Evolutionary conservation across 2,888 invertebrate species (phyloP), one percentile per base, ranked within the genome.

Genomic region (Blastobasis adustella): DNA sequence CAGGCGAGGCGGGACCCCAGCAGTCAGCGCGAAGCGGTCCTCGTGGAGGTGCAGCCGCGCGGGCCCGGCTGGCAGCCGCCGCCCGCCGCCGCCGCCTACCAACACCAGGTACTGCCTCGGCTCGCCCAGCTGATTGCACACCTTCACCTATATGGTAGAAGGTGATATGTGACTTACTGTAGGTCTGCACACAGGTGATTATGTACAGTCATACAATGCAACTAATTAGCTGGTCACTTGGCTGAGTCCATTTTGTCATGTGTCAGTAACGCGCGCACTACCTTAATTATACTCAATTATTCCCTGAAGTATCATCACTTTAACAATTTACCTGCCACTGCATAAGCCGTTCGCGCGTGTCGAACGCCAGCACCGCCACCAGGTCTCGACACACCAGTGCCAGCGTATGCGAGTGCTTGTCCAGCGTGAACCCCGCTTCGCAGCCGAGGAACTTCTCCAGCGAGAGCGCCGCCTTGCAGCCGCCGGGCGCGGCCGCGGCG

Each of bases 331-430:
- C 89, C 90, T 96, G 96, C 96, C 97, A 97, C 83, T 96, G 95
- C 73, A 96, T 94, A 64, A 97, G 91, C 41, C 94, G 89, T 82
- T 97, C 96, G 58, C 96, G 89, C 54, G 94, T 94, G 77, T 96
- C 96, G 79, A 97, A 96, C 23, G 96, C 96, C 58, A 97, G 90
- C 43, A 96, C 92, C 46, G 95, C 94, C 50, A 93, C 93, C 58
- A 95, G 93, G 77, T 96, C 96, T 65, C 94, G 93, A 79, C 96
- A 96, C 61, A 97, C 91, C 63, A 97, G 93, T 59, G 96, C 96
- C 69, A 97, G 92, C 47, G 96, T 96, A 84, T 96, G 93, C 56
- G 94, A 94, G 86, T 97, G 96, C 82, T 96, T 96, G 89, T 97
- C 96, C 69, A 96, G 90, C 53, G 95, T 95, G 85, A 97, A 96